These are phyloP conservation scores for Ceyx erithaca DNA, from an alignment of 2,797 vertebrate genomes.

Conservation along the genomic window DNA sequence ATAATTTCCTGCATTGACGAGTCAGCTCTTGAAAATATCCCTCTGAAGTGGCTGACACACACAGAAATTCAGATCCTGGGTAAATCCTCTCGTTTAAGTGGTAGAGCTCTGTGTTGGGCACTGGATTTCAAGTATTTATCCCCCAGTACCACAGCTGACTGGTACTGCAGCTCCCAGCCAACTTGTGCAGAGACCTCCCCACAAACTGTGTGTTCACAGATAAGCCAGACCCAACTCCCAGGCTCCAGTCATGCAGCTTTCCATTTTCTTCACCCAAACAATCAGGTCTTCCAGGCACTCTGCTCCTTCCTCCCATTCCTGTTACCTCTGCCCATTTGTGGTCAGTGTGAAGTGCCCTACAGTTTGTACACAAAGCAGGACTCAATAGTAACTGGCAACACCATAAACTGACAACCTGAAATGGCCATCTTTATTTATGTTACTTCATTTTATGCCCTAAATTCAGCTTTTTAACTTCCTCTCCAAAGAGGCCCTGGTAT, in stretches of 20 bases:
- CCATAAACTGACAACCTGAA: not conserved
- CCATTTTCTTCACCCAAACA: not conserved
- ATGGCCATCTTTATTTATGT: not conserved
- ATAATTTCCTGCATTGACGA: conserved; percentile 27
- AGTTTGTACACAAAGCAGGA: not conserved
- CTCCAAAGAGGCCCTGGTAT: not conserved
- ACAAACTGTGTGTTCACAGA: rapidly evolving
- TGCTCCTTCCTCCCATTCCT: not conserved
- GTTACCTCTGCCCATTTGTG: rapidly evolving
- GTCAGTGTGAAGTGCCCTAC: not conserved
- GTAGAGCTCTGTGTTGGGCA: not conserved
- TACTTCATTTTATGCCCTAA: not conserved
- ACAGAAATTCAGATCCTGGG: not conserved
- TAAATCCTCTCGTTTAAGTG: not conserved
- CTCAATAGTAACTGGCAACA: not conserved
- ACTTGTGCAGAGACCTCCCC: not conserved
- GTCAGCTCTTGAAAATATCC: conserved; percentile 18
- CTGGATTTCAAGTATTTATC: not conserved
- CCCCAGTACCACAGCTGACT: not conserved
- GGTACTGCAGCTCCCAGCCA: not conserved
- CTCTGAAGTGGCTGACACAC: not conserved
- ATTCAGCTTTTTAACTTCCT: not conserved
- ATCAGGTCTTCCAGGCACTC: not conserved
- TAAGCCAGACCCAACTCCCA: not conserved
- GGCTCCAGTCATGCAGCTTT: not conserved